A percentile compares a stretch with the other conserved stretches of the same genome.
These are phyloP conservation scores for Megalops atlanticus DNA, from an alignment of 2,113 vertebrate genomes.

Conservation along the genomic window DNA sequence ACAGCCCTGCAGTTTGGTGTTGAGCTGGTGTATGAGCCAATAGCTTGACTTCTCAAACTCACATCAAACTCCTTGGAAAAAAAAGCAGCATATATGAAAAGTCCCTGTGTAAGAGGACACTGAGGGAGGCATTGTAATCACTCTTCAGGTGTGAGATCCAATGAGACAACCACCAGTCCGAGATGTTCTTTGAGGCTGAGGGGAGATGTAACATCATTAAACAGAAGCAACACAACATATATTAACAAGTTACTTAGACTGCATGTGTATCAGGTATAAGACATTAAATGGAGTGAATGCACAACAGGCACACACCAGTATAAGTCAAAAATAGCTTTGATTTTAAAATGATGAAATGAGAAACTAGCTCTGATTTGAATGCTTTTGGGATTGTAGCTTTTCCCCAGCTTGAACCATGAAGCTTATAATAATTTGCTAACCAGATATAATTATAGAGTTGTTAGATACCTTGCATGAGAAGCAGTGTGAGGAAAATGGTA, in stretches of 20 bases:
- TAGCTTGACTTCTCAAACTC: conserved; percentile 44
- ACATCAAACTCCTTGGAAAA: conserved; percentile 70
- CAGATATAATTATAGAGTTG: not conserved
- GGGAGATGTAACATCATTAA: not conserved
- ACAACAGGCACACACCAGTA: not conserved
- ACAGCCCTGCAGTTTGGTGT: not conserved
- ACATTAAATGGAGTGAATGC: not conserved
- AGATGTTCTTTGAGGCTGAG: conserved; percentile 85
- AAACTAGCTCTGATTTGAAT: too few species aligned
- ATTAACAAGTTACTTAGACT: not conserved
- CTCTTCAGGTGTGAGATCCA: conserved; percentile 85
- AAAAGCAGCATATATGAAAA: conserved; percentile 72
- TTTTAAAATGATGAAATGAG: too few species aligned
- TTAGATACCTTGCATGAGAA: conserved; percentile 91
- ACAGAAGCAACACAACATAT: not conserved
- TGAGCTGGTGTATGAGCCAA: not conserved
- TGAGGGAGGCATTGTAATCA: conserved; percentile 56
- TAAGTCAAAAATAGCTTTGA: not conserved
- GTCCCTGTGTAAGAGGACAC: conserved; percentile 13
- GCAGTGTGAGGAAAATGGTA: conserved; percentile 76
- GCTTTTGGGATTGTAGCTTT: not conserved
- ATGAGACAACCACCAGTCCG: conserved; percentile 97
- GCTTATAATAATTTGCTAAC: not conserved
- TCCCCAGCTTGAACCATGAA: not conserved
- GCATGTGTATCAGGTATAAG: not conserved